Base-by-base conservation (phyloP, 2,797 vertebrate species). In the Karalla daura region DNA sequence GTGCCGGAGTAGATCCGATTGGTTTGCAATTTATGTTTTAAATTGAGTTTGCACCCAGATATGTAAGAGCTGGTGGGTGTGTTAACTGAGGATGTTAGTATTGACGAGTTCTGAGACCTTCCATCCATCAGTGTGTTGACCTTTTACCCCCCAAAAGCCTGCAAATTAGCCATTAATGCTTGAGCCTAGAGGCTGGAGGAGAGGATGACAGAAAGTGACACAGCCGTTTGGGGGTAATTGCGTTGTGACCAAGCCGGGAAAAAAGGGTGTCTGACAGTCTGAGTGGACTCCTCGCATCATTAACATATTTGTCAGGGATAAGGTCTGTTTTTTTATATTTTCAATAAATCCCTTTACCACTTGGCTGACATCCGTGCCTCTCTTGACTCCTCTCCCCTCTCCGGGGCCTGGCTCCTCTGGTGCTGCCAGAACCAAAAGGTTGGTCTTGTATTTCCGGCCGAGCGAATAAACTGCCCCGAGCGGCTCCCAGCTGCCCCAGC, bases 81-180 rank as follows among this genome's bases (percentile, higher is more conserved):
- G 70, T 58, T 61, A 43, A 43, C 7, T 53, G 53, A 67, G 67
- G 47, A 61, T 50, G 83, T 58, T 74, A 39, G 63, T 84, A 89
- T 86, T 87, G 85, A 92, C 76, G 80, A 76, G 59, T 68, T 81
- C 75, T 80, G 59, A 68, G 74, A 86, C 88, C 82, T 79, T 74
- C 79, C 73, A 91, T 91, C 89, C 76, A 88, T 92, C 87, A 90
- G 70, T 80, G 76, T 25, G 64, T 17, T 80, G 88, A 92, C 90
- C 91, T 87, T 81, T 91, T 76, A 88, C 85, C 89, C 64, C n/a
- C 80, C 51, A 63, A 79, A 74, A 81, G 68, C 76, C 81, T 44
- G 55, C 78, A 92, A 93, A 94, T 93, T 90, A 90, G 85, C 86
- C 80, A 83, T 86, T 93, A 92, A 88, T 85, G 86, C 87, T 84